Evolutionary conservation across 2,797 vertebrate species (phyloP).

Genomic region (Nyctalus aviator): DNA sequence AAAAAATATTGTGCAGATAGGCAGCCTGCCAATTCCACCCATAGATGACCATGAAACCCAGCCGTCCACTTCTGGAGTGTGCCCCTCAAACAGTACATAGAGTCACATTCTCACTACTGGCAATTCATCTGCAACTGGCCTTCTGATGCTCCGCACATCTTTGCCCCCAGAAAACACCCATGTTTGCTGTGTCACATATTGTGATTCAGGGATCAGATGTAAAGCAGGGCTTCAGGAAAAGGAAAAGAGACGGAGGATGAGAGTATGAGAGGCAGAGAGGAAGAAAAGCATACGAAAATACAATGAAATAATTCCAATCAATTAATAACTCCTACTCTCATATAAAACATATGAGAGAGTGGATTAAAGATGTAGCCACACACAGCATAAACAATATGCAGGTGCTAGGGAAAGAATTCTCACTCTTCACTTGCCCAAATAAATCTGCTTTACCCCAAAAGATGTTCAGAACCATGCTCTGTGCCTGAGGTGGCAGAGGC

Average conservation of each 20-base stretch:
- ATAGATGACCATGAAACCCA: neutral
- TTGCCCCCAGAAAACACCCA: neutral
- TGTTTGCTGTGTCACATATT: neutral
- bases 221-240: neutral
- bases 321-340: slow-evolving; percentile 62
- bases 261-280: neutral
- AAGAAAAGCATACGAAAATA: slow-evolving; percentile 41
- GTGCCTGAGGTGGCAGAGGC: neutral
- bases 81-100: neutral
- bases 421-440: slow-evolving; percentile 58
- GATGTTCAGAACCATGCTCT: neutral
- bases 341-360: neutral
- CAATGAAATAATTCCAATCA: slow-evolving; percentile 46
- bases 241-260: neutral
- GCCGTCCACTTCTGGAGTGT: neutral
- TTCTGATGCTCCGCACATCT: neutral
- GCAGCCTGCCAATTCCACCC: neutral
- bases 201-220: neutral
- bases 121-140: neutral
- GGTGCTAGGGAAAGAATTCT: slow-evolving; percentile 14
- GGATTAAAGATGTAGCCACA: slow-evolving; percentile 43
- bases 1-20: neutral
- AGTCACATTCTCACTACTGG: neutral
- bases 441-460: slow-evolving; percentile 54
- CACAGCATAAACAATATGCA: slow-evolving; percentile 69